Conservation (phyloP, 2,797 vertebrate genomes). For the Ceyx erithaca region DNA sequence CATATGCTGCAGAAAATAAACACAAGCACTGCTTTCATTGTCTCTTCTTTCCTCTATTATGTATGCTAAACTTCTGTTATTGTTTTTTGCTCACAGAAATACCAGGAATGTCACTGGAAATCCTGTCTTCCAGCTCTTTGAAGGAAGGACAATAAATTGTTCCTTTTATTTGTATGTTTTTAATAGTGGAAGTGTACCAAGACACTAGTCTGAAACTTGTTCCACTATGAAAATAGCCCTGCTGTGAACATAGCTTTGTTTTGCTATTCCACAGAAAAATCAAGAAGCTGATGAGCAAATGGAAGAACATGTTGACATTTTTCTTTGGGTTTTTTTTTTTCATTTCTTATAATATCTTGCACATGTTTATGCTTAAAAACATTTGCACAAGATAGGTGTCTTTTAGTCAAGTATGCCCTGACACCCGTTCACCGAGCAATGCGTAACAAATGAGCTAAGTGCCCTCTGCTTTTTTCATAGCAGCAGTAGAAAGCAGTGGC, state of each 20-base stretch:
- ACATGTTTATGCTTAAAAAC: not conserved
- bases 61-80: not conserved
- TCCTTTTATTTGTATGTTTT: constrained; percentile 40
- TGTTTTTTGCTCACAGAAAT: constrained; percentile 25
- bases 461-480: constrained; percentile 15
- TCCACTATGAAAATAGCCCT: constrained; percentile 61
- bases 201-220: constrained; percentile 56
- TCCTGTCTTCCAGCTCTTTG: constrained; percentile 29
- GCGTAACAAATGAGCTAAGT: not conserved
- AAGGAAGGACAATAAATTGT: constrained; percentile 2
- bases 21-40: not conserved
- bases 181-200: constrained; percentile 43
- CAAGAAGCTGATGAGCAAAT: constrained; percentile 55
- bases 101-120: constrained; percentile 9
- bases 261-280: constrained; percentile 13
- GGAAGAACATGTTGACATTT: constrained; percentile 8
- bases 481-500: not conserved
- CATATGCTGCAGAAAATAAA: constrained; percentile 1
- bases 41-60: constrained; percentile 32
- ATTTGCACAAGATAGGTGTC: not conserved
- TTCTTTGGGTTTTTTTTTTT: not conserved
- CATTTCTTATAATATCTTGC: not conserved
- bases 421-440: not conserved
- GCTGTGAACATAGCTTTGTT: constrained; percentile 76
- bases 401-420: not conserved